These are phyloP conservation scores for Palythoa grandis DNA, from an alignment of 92 coral and sea anemone species.

Conservation along the genomic window DNA sequence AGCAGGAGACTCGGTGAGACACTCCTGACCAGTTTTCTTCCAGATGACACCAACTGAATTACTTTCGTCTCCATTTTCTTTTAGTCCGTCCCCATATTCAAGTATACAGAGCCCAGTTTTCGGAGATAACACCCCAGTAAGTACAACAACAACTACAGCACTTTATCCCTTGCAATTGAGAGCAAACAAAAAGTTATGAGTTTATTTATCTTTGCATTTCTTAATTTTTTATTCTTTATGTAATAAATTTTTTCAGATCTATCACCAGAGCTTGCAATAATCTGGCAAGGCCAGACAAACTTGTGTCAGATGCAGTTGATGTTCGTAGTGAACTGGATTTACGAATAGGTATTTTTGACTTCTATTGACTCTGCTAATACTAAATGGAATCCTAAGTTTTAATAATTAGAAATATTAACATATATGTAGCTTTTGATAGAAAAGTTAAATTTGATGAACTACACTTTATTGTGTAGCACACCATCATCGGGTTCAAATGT, in stretches of 20 bases:
- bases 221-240: not conserved
- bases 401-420: too few species aligned
- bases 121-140: constrained; percentile 97
- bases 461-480: too few species aligned
- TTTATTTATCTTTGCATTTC: too few species aligned
- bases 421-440: too few species aligned
- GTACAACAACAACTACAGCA: constrained; percentile 19
- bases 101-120: constrained; percentile 92
- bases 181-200: too few species aligned
- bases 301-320: constrained; percentile 93
- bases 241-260: constrained; percentile 51
- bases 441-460: too few species aligned
- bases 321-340: constrained; percentile 91
- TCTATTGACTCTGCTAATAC: too few species aligned
- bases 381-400: too few species aligned
- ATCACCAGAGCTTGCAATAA: constrained; percentile 90
- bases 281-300: constrained; percentile 81
- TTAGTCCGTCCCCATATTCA: constrained; percentile 81
- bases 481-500: too few species aligned
- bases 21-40: not conserved
- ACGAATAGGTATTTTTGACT: constrained; percentile 73
- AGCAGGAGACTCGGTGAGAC: too few species aligned
- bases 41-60: not conserved
- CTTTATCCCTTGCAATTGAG: too few species aligned
- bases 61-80: not conserved